Evolutionary conservation across 2,888 invertebrate genomes (phyloP).

Genomic region (Drepana falcataria): DNA sequence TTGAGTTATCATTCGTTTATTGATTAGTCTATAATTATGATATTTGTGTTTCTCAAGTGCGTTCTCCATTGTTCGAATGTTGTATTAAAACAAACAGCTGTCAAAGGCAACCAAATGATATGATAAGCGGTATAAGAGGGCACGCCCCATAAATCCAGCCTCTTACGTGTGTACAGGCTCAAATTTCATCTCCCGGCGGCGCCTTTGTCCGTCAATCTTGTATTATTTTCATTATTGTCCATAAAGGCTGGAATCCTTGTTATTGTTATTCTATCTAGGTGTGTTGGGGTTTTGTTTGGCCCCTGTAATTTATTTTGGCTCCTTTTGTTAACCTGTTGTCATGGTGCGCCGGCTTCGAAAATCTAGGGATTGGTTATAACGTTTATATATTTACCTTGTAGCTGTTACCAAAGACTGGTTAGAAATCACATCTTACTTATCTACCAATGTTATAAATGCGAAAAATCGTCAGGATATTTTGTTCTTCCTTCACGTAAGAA

Average conservation of each 20-base stretch:
- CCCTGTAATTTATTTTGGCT: slow-evolving; percentile 50
- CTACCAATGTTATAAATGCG: too few relatives aligned
- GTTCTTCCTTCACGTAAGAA: too few relatives aligned
- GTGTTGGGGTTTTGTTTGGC: slow-evolving; percentile 56
- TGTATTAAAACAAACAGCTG: too few relatives aligned
- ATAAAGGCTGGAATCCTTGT: slow-evolving; percentile 36
- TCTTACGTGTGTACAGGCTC: slow-evolving; percentile 40
- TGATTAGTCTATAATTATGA: too few relatives aligned
- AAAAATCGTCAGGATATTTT: too few relatives aligned
- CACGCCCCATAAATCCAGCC: slow-evolving; percentile 18
- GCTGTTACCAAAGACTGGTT: too few relatives aligned
- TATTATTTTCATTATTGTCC: slow-evolving; percentile 47
- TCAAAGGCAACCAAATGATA: neutral
- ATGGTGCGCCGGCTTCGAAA: neutral
- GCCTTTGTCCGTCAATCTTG: slow-evolving; percentile 30
- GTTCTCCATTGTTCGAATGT: too few relatives aligned
- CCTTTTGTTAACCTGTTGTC: slow-evolving; percentile 31
- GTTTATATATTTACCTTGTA: neutral
- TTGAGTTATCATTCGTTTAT: too few relatives aligned
- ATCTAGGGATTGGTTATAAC: neutral
- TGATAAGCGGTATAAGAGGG: neutral
- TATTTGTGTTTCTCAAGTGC: too few relatives aligned
- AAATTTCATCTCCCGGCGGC: slow-evolving; percentile 42
- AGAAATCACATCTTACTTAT: too few relatives aligned
- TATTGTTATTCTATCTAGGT: slow-evolving; percentile 63